These are phyloP conservation scores for Xenops minutus DNA, from an alignment of 2,797 vertebrate genomes.

Conservation along the genomic window DNA sequence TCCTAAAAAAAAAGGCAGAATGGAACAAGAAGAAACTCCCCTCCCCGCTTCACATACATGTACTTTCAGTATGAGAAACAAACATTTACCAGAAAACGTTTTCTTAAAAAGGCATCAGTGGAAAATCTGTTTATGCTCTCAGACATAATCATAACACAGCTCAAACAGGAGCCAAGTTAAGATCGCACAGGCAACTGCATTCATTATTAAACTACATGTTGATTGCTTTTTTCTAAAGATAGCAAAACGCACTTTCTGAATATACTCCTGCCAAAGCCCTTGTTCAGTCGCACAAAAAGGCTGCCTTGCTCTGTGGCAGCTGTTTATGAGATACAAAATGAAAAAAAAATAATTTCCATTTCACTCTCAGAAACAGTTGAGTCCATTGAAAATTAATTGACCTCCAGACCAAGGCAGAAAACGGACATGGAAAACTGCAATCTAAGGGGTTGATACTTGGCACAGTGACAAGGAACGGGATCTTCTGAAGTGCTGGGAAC, in stretches of 20 bases:
- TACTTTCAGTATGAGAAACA: slow-evolving; percentile 13
- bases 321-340: not conserved
- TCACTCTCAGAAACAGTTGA: not conserved
- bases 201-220: slow-evolving; percentile 46
- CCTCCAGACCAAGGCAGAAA: not conserved
- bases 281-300: not conserved
- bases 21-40: not conserved
- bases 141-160: not conserved
- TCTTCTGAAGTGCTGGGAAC: not conserved
- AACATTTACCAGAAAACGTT: not conserved
- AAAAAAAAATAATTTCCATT: not conserved
- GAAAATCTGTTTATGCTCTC: slow-evolving; percentile 38
- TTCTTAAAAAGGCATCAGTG: not conserved
- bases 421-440: not conserved
- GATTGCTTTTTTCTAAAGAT: slow-evolving; percentile 32
- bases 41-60: not conserved
- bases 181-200: slow-evolving; percentile 14
- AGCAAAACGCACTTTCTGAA: not conserved
- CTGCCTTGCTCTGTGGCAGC: not conserved
- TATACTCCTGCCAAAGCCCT: not conserved
- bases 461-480: not conserved
- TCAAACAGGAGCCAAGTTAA: slow-evolving; percentile 28
- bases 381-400: not conserved
- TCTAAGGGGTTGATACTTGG: not conserved
- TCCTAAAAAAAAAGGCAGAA: not conserved